Conservation (phyloP, 2,888 invertebrate species). For the Dolichomitus sp. region DNA sequence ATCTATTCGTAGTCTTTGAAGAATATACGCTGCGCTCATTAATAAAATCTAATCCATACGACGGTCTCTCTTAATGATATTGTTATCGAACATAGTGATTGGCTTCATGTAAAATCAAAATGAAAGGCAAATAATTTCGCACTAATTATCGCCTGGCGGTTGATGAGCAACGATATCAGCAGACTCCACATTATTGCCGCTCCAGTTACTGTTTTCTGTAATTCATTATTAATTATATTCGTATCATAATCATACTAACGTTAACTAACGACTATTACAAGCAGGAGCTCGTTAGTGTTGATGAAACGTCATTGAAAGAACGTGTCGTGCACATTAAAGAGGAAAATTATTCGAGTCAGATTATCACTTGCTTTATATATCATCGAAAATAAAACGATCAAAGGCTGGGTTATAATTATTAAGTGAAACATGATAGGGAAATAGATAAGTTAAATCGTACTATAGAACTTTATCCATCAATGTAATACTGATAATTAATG, state of each 20-base stretch:
- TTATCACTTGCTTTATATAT: neutral
- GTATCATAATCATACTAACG: neutral
- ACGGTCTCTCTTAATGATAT: neutral
- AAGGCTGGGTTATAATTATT: neutral
- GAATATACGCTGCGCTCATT: neutral
- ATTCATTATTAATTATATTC: slow-evolving; percentile 3
- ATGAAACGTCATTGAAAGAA: slow-evolving; percentile 1
- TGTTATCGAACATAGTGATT: neutral
- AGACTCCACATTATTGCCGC: neutral
- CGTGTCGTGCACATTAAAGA: neutral
- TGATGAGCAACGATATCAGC: neutral
- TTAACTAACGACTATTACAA: neutral
- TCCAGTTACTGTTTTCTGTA: neutral
- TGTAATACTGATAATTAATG: neutral
- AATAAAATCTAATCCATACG: neutral
- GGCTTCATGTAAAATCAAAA: neutral
- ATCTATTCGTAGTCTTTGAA: neutral
- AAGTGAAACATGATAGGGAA: neutral
- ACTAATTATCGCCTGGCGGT: neutral
- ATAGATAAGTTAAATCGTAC: neutral
- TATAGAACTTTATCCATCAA: neutral
- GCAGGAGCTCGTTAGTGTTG: slow-evolving; percentile 2
- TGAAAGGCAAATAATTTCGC: neutral
- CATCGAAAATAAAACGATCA: neutral
- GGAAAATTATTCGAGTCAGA: neutral